Base-by-base conservation (phyloP, 1,140 invertebrate species). In the Hyles euphorbiae region DNA sequence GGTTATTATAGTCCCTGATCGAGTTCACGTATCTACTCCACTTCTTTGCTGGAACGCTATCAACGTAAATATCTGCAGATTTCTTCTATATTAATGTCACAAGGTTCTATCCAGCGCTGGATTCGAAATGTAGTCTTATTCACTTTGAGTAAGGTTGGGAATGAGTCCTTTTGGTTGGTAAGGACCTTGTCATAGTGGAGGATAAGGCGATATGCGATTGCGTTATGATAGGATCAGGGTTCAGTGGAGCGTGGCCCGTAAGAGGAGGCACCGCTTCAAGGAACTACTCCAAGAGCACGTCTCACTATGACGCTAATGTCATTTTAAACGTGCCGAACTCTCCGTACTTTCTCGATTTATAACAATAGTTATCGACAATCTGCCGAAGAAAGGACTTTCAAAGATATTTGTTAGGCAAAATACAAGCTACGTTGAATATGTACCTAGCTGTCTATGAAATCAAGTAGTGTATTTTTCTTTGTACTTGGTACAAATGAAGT, bases 191-290 rank as follows among this genome's bases (percentile, higher is more conserved):
- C 71, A 57, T 51, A 67, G 56, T 72, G 62, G 6, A 32, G 53
- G 52, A 49, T 47, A 54, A 58, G 58, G 63, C 69, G 73, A 78
- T 79, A 82, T 83, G 76, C 80, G 74, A 86, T 84, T 83, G 82
- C 83, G 78, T 85, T 86, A 85, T 87, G 84, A 87, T 88, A 86
- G 85, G 85, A 88, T 88, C 82, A 81, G 83, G 66, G 73, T 80
- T 83, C 81, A 78, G 56, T 67, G 70, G 65, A 79, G 81, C 85
- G 72, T 83, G 68, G 61, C 60, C 68, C 61, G 58, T 61, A 53
- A 34, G 58, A 60, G 56, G 66, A 67, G 58, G 65, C 66, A 40
- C 36, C 36, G 60, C 67, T 67, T 34, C 65, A 64, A 72, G 65
- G 58, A 57, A 66, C 68, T 52, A 56, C 68, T 70, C 62, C 60